Evolutionary conservation across 2,888 invertebrate species (phyloP), one percentile per base, ranked within the genome.

Genomic region (Eupithecia vulgata): DNA sequence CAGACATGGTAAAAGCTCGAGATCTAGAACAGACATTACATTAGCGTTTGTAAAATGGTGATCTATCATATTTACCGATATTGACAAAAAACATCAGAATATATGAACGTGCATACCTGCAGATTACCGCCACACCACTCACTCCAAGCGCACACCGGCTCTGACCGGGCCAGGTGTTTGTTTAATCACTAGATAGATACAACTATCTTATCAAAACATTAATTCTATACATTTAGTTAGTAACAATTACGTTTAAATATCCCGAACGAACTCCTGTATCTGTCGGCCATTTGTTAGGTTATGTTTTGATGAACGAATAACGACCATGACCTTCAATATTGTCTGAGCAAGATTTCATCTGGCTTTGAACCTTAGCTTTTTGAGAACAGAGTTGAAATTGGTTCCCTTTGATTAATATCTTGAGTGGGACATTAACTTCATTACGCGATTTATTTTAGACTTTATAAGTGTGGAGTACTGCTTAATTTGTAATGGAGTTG

Each of bases 171-270:
- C 61, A 64, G 62, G 62, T 64, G 62, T 64, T 25, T 5, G 5
- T 57, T 10, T 37, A 37, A 64, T 64, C 62, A 10, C 34, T 34
- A 34, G 61, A 34, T 34, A 34, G 61, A 34, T 61, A 34, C 17
- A 61, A 21, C 12, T 64, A 64, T 64, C 62, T 64, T 64, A 64
- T 64, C 62, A 64, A 34, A 10, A 64, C 34, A 35, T 37, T 64
- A 1, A 17, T 35, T 62, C 35, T n/a, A 34, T n/a, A n/a, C 10
- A 15, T 7, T 13, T 0, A 13, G 1, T 10, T 0, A 25, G 25
- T n/a, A 12, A 57, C 10, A 57, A 1, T 21, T 8, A 52, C 21
- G 21, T 12, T 52, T n/a, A 52, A 52, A 52, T 52, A 52, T 21
- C 21, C 48, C 12, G 25, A 25, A 57, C 12, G 25, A 57, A 25